These are phyloP conservation scores for Maccullochella peelii DNA, from an alignment of 2,113 vertebrate species.

Conservation along the genomic window DNA sequence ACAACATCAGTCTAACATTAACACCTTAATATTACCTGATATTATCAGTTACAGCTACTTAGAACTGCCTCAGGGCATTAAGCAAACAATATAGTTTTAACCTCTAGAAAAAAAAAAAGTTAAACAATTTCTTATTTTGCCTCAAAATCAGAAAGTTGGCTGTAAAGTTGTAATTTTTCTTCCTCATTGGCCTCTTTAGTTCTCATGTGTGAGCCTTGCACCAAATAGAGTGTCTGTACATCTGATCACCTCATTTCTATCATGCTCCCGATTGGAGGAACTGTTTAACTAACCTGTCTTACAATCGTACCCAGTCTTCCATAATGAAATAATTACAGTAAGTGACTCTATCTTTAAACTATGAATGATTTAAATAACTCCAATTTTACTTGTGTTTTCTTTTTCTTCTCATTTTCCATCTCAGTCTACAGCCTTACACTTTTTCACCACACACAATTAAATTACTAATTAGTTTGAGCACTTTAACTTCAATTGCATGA, in stretches of 20 bases:
- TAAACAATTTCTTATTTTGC: neutral
- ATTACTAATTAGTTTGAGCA: neutral
- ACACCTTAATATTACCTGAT: neutral
- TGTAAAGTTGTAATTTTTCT: neutral
- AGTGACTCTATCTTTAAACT: neutral
- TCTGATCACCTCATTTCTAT: neutral
- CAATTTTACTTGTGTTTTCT: neutral
- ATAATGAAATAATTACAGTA: no score
- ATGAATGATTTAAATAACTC: neutral
- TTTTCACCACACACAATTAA: neutral
- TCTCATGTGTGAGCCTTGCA: neutral
- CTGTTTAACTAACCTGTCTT: neutral
- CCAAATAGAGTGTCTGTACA: neutral
- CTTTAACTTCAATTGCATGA: neutral
- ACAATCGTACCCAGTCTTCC: no score
- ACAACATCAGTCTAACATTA: neutral
- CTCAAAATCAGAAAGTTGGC: neutral
- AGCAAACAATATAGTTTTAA: neutral
- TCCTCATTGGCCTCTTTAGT: neutral
- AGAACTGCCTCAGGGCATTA: neutral
- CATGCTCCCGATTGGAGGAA: neutral
- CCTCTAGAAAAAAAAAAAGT: neutral
- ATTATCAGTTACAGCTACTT: no score
- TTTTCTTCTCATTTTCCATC: neutral
- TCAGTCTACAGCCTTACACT: neutral